Base-by-base conservation (phyloP, 1,140 invertebrate species). In the Drosophila orosa region DNA sequence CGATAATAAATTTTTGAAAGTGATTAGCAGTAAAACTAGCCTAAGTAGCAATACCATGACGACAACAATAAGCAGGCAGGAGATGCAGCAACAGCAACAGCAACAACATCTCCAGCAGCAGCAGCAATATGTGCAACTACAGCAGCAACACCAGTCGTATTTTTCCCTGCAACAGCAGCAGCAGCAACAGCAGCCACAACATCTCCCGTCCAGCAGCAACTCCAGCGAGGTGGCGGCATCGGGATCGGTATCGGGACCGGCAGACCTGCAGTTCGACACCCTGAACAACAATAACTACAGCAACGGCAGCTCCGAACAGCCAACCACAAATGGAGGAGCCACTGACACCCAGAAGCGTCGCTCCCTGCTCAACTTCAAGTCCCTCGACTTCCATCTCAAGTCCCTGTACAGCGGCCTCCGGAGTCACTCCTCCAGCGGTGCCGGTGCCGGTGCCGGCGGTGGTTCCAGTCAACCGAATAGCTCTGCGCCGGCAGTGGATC, bases 1-100 rank as follows among this genome's bases (percentile, higher is more conserved):
- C 71, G 84, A 91, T 92, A 92, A 92, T 91, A 92, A 92, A 92
- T 92, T 92, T 90, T 91, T 91, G 86, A 92, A 92, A 92, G 90
- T 91, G 87, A 92, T 92, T 92, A 92, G 90, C 79, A 91, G 91
- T 91, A 92, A 92, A 92, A 90, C 86, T 92, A 92, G 91, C 90
- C 82, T 92, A 90, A 92, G 91, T 92, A 92, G 90, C 89, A 91
- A 90, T 78, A 92, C 90, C 77, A 92, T 90, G 81, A 91, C 89
- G 87, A 91, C 91, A 90, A 92, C 91, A 92, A 92, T 92, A 90
- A 92, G 89, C 77, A 92, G 90, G 74, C 91, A 90, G 71, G 91
- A 92, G 69, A 72, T 89, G 75, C 91, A 90, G 55, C 65, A 69
- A 3, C 60, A 63, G 4, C 68, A 54, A 0, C 77, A 74, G 22